A percentile compares a stretch with the other conserved stretches of the same genome.
Conservation (phyloP, 2,113 vertebrate genomes). For the Epinephelus moara region DNA sequence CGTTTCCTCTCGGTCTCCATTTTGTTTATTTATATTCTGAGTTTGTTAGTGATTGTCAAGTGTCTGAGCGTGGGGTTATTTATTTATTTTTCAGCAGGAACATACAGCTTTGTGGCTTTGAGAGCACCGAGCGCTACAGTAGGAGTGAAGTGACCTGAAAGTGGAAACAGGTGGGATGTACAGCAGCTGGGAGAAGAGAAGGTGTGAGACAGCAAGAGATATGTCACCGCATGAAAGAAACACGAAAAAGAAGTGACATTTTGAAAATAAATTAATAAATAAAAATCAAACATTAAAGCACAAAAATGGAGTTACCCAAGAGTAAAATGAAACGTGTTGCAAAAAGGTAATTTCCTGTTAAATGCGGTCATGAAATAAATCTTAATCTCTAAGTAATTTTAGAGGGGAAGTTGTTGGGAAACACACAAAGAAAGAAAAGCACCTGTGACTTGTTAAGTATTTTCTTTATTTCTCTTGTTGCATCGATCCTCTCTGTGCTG, state of each 20-base stretch:
- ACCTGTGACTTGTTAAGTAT: background rate
- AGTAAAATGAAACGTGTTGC: background rate
- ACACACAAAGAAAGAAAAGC: background rate
- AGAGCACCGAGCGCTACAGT: background rate
- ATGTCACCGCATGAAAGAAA: slow-evolving; percentile 5
- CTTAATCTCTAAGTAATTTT: background rate
- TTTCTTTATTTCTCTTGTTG: slow-evolving; percentile 24
- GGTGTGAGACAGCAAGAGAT: background rate
- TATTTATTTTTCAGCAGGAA: slow-evolving; percentile 76
- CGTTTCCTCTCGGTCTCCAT: slow-evolving; percentile 47
- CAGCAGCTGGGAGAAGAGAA: slow-evolving; percentile 4
- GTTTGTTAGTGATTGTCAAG: slow-evolving; percentile 73
- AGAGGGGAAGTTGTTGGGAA: background rate
- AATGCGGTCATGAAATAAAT: background rate
- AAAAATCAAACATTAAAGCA: background rate
- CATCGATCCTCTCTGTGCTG: slow-evolving; percentile 10
- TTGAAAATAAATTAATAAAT: background rate
- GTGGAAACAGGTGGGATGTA: slow-evolving; percentile 41
- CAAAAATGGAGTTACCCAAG: background rate
- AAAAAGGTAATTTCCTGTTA: background rate
- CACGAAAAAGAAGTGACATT: too few relatives aligned
- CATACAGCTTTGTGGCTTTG: slow-evolving; percentile 54
- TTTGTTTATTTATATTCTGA: slow-evolving; percentile 77
- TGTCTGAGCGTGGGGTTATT: slow-evolving; percentile 78
- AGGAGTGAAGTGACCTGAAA: slow-evolving; percentile 34